A percentile compares a stretch with the other conserved stretches of the same genome.
Conservation (phyloP, 2,113 vertebrate genomes). For the Eidolon helvum region DNA sequence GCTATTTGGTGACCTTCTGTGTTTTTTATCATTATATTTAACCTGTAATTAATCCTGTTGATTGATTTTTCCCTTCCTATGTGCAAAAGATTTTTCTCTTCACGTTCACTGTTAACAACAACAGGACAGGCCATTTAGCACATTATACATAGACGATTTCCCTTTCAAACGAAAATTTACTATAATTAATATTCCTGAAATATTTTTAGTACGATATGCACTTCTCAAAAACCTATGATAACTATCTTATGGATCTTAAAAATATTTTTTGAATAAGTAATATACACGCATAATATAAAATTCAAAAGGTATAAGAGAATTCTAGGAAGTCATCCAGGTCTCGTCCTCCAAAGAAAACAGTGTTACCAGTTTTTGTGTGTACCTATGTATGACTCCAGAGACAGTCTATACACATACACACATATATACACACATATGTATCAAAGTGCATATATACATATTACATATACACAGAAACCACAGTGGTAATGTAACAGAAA, state of each 20-base stretch:
- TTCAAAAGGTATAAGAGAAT: not conserved
- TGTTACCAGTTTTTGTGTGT: not conserved
- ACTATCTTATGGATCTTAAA: not conserved
- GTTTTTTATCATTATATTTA: not conserved
- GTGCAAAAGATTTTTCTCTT: not conserved
- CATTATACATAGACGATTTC: not conserved
- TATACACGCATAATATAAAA: not conserved
- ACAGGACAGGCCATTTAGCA: not conserved
- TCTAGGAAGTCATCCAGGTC: not conserved
- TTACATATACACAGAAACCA: not conserved
- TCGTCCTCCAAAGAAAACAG: not conserved
- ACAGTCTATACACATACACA: not conserved
- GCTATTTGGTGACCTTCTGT: not conserved
- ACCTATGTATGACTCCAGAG: not conserved
- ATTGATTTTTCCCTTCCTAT: not conserved
- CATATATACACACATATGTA: not conserved
- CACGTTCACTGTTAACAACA: not conserved
- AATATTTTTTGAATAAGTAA: not conserved
- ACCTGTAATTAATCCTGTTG: not conserved
- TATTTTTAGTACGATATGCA: not conserved
- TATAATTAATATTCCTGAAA: not conserved
- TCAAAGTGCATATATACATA: not conserved
- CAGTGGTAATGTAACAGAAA: not conserved
- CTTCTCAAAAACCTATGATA: not conserved
- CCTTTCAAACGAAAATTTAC: constrained; percentile 4